Base-by-base conservation (phyloP, 1,140 invertebrate genomes). In the Druon quercuslanigerum region DNA sequence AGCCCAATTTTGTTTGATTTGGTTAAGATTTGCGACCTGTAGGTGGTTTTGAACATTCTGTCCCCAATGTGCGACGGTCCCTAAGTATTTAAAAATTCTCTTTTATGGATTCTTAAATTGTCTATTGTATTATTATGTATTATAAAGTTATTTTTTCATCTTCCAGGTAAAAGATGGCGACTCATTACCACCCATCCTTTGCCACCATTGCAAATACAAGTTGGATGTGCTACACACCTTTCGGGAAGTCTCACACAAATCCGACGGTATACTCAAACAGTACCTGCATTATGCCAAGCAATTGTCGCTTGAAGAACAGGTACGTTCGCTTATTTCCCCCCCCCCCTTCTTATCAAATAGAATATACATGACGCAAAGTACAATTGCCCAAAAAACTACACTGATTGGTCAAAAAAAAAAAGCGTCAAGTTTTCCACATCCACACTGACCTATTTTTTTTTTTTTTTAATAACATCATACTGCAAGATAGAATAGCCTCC, bases 241-340 rank as follows among this genome's bases (percentile, higher is more conserved):
- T 84, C 89, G 92, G 75, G 91, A 92, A 79, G 87, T 87, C 12
- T 92, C 92, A 75, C 86, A 89, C 60, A 92, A 92, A 85, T 92
- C 92, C 25, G 92, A 93, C 79, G 82, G 88, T 72, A 89, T 92
- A 86, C 89, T 93, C 77, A 92, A 92, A 87, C 91, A 92, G 87
- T 93, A 92, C 87, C 86, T 92, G 83, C 89, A 89, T 82, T 92
- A 90, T 85, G 88, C 92, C 79, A 91, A 92, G 84, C 88, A 90
- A 81, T 84, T 90, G 79, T 85, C 84, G 20, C 83, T 85, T 66
- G 87, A 90, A 80, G 86, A 87, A 76, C 85, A 89, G 88, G 90
- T 91, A 86, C 81, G 60, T 76, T 51, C 11, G 17, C 33, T 19
- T 17, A 16, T 54, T 17, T 16, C 0, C 5, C 4, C 1, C 1